Evolutionary conservation across 2,888 invertebrate species (phyloP).

Genomic region (Hirtodrosophila duncani): DNA sequence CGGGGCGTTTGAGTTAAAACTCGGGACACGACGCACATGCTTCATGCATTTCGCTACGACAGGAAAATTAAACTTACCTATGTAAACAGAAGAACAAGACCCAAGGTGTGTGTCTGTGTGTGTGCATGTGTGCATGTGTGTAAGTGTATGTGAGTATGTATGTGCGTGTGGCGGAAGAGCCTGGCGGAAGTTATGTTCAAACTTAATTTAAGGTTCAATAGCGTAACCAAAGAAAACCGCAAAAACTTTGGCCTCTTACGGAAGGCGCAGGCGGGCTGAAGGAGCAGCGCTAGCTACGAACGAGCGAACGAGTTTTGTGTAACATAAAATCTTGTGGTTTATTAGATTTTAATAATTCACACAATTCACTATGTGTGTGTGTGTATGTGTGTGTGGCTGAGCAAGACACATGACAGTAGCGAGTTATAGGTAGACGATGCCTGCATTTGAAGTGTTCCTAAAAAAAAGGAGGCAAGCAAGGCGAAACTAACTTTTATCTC

Average conservation of each 20-base stretch:
- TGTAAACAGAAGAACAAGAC: slow-evolving; percentile 61
- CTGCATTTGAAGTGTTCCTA: slow-evolving; percentile 69
- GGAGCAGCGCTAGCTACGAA: slow-evolving; percentile 4
- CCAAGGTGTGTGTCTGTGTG: slow-evolving; percentile 22
- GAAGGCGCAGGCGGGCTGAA: slow-evolving; percentile 15
- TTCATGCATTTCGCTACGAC: slow-evolving; percentile 60
- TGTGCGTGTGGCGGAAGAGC: slow-evolving; percentile 29
- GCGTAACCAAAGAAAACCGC: slow-evolving; percentile 73
- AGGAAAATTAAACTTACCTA: slow-evolving; percentile 75
- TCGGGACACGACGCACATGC: slow-evolving; percentile 42
- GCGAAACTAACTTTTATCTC: slow-evolving; percentile 65
- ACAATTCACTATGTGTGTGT: slow-evolving; percentile 49
- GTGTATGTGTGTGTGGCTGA: slow-evolving; percentile 7
- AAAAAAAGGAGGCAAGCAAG: slow-evolving; percentile 41
- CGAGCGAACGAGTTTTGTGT: slow-evolving; percentile 66
- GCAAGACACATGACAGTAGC: slow-evolving; percentile 58
- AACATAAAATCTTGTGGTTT: slow-evolving; percentile 77
- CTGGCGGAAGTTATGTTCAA: slow-evolving; percentile 72
- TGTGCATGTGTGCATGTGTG: slow-evolving; percentile 6
- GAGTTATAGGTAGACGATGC: slow-evolving; percentile 14
- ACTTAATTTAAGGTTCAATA: slow-evolving; percentile 78
- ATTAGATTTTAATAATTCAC: slow-evolving; percentile 78
- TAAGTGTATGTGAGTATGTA: slow-evolving; percentile 16
- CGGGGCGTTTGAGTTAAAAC: slow-evolving; percentile 3
- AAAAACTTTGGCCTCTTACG: slow-evolving; percentile 70